Evolutionary conservation across 2,797 vertebrate species (phyloP).

Genomic region (Sus cebifrons): DNA sequence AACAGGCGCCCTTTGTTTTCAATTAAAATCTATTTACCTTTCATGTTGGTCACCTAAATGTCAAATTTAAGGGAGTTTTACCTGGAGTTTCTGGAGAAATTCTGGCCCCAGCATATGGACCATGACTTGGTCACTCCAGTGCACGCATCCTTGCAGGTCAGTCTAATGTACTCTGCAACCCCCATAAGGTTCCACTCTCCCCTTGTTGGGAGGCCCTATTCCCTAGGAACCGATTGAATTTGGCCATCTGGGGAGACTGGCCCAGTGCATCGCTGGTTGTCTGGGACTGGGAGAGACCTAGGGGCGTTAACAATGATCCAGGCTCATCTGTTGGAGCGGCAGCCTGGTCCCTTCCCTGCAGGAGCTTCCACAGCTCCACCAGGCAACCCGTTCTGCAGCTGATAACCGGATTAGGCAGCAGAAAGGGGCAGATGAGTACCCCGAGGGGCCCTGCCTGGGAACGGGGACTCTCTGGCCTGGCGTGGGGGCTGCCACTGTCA

Average conservation of each 20-base stretch:
- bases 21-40: constrained; percentile 23
- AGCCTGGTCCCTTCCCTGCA: neutral
- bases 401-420: constrained; percentile 85
- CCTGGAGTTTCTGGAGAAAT: constrained; percentile 24
- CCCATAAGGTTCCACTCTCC: neutral
- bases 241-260: constrained; percentile 33
- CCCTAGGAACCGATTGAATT: neutral
- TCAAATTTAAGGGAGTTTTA: neutral
- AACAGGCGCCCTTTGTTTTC: constrained; percentile 62
- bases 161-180: neutral
- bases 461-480: constrained; percentile 62
- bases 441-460: constrained; percentile 78
- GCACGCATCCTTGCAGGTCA: neutral
- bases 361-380: constrained; percentile 43
- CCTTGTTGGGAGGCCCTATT: neutral
- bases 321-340: constrained; percentile 38
- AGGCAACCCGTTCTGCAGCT: constrained; percentile 72
- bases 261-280: neutral
- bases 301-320: constrained; percentile 50
- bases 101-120: neutral
- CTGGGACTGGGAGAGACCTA: neutral
- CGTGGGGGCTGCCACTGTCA: constrained; percentile 49
- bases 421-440: constrained; percentile 82
- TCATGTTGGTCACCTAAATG: constrained; percentile 10
- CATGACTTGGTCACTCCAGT: neutral